phyloP scores from a whole-genome alignment of 1,140 invertebrate genomes.

The Hycleus phaleratus region DNA sequence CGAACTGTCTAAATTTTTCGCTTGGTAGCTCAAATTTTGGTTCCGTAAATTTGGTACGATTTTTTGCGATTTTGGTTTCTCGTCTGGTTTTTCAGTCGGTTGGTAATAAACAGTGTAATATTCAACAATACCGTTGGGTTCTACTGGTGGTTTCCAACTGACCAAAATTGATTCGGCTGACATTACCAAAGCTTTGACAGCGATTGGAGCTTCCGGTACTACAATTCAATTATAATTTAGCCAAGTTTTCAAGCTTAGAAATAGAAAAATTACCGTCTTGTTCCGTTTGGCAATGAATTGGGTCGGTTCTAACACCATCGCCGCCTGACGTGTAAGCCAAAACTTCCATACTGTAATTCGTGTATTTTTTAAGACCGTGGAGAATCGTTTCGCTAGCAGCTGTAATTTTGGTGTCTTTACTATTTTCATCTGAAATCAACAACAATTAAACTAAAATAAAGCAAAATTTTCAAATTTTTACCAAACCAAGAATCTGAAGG shows the following conservation, averaged over 20 bases:
- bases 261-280: constrained; percentile 69
- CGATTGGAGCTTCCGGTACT: constrained; percentile 88
- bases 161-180: constrained; percentile 84
- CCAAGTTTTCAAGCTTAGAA: constrained; percentile 1
- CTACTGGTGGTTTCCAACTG: constrained; percentile 85
- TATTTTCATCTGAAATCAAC: constrained; percentile 67
- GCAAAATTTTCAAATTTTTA: constrained; percentile 45
- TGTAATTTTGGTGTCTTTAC: constrained; percentile 84
- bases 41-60: constrained; percentile 37
- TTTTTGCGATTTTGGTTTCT: constrained; percentile 45
- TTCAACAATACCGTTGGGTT: constrained; percentile 86
- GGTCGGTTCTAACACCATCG: constrained; percentile 84
- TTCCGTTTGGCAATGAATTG: constrained; percentile 90
- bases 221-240: constrained; percentile 26
- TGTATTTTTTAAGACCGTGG: constrained; percentile 88
- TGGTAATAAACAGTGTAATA: constrained; percentile 91
- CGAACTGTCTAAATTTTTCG: constrained; percentile 71
- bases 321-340: constrained; percentile 90
- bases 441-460: constrained; percentile 3
- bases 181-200: constrained; percentile 88
- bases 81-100: constrained; percentile 49
- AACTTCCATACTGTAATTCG: constrained; percentile 96
- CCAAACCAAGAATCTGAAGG: constrained; percentile 86
- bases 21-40: constrained; percentile 64
- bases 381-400: constrained; percentile 87